These are phyloP conservation scores for Sialia sialis DNA, from an alignment of 2,113 vertebrate genomes.

Conservation along the genomic window DNA sequence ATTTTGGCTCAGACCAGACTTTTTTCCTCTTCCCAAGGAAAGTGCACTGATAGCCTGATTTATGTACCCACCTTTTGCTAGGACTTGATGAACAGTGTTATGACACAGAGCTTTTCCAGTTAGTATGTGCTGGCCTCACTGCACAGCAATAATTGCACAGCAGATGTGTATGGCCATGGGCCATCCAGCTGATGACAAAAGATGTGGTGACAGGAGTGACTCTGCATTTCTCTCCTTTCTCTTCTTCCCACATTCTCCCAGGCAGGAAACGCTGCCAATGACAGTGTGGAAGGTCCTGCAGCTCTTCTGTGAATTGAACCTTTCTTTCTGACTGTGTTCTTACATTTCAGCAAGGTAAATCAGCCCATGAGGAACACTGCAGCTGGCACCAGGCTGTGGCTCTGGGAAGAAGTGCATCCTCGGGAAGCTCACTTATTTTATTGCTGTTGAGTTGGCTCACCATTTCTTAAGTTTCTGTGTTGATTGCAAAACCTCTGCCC, in stretches of 20 bases:
- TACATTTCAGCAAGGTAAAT: neutral
- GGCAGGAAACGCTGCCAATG: neutral
- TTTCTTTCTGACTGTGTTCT: neutral
- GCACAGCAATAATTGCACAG: neutral
- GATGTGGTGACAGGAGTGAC: neutral
- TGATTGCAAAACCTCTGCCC: neutral
- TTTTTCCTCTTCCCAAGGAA: neutral
- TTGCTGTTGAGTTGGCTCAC: neutral
- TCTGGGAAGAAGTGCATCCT: neutral
- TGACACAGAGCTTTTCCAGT: neutral
- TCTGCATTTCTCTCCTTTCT: neutral
- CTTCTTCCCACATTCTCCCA: neutral
- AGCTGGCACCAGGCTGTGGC: neutral
- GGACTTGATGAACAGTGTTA: neutral
- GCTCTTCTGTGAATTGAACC: neutral
- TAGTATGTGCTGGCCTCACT: neutral
- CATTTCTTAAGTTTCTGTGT: neutral
- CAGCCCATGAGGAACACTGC: neutral
- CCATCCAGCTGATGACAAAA: neutral
- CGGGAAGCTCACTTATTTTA: neutral
- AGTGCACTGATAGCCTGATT: neutral
- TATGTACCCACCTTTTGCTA: neutral
- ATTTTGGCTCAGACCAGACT: neutral
- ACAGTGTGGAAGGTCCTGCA: neutral
- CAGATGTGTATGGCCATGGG: neutral